A percentile compares a stretch with the other conserved stretches of the same genome.
These are phyloP conservation scores for Oxytorus armatus DNA, from an alignment of 2,888 invertebrate genomes.

Conservation along the genomic window DNA sequence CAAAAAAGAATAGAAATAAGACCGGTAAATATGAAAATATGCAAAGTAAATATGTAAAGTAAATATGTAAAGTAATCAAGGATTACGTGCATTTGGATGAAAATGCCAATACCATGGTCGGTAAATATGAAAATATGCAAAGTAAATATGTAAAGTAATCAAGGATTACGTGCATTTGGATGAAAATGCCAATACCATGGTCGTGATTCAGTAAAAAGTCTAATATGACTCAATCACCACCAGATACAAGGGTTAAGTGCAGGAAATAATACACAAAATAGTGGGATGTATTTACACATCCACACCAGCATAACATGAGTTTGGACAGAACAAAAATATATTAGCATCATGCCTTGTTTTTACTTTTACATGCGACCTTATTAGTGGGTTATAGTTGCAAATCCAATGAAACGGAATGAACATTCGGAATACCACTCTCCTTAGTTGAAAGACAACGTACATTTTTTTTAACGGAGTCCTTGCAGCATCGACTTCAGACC, in stretches of 20 bases:
- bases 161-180: too few species aligned
- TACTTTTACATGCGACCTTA: neutral
- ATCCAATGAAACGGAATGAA: neutral
- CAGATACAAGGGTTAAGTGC: too few species aligned
- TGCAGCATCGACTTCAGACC: neutral
- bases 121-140: too few species aligned
- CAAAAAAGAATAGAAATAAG: neutral
- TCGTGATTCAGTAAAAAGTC: too few species aligned
- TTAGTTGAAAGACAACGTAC: neutral
- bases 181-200: too few species aligned
- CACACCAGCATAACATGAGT: neutral
- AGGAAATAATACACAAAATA: too few species aligned
- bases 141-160: too few species aligned
- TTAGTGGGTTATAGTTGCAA: neutral
- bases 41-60: neutral
- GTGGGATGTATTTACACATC: too few species aligned
- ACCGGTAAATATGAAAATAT: too few species aligned
- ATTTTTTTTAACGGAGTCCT: neutral
- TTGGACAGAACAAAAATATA: neutral
- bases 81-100: neutral
- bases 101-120: neutral
- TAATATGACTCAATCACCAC: too few species aligned
- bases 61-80: neutral
- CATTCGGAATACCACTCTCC: neutral
- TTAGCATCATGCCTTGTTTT: neutral